Conservation (phyloP, 2,888 invertebrate genomes). For the Diarsia brunnea region DNA sequence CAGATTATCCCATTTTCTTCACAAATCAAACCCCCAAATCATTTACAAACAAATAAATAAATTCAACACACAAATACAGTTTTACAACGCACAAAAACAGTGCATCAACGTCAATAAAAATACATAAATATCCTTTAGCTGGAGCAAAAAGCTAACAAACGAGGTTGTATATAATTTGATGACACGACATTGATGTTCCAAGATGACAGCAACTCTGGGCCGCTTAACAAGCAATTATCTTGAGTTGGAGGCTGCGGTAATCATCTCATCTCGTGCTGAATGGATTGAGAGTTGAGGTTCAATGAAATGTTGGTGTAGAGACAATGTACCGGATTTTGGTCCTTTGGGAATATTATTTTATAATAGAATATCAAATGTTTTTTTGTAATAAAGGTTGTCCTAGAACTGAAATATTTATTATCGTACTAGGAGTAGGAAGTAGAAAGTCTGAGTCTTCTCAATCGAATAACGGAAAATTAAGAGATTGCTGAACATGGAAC, state of each 20-base stretch:
- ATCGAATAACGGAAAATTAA: too few species aligned
- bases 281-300: conserved; percentile 22
- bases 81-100: neutral
- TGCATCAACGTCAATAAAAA: conserved; percentile 32
- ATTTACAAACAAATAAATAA: neutral
- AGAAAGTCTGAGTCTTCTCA: too few species aligned
- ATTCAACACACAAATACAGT: too few species aligned
- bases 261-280: conserved; percentile 45
- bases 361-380: too few species aligned
- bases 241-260: conserved; percentile 20
- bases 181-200: conserved; percentile 51
- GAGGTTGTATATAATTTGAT: conserved; percentile 41
- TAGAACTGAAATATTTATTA: too few species aligned
- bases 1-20: neutral
- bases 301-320: conserved; percentile 37
- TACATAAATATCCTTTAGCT: conserved; percentile 18
- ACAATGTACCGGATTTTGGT: neutral
- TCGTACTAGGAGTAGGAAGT: too few species aligned
- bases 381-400: too few species aligned
- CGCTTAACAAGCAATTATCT: conserved; percentile 54
- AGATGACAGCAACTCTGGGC: conserved; percentile 40
- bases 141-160: conserved; percentile 44
- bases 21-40: neutral
- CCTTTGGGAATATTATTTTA: neutral
- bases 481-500: too few species aligned